phyloP scores from a whole-genome alignment of 2,113 vertebrate genomes.

The Percopsis transmontana region DNA sequence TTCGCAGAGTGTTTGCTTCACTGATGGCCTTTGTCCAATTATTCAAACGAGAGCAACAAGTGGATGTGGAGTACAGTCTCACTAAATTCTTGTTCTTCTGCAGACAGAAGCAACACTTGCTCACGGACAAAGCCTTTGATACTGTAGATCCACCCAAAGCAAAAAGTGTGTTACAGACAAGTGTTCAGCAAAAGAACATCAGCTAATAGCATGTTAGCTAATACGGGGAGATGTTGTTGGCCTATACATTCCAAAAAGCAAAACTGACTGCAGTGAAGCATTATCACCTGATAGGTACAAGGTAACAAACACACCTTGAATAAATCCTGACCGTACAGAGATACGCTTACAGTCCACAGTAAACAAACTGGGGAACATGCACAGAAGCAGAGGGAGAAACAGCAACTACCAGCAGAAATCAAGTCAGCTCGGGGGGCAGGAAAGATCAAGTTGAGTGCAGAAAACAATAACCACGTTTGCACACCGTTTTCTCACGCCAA shows the following conservation, averaged over 20 bases:
- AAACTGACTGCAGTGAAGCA: not conserved
- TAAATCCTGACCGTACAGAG: no score
- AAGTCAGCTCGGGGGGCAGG: constrained; percentile 40
- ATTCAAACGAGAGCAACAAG: constrained; percentile 38
- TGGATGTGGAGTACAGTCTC: constrained; percentile 1
- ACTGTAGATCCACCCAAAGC: constrained; percentile 5
- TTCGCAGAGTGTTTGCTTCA: not conserved
- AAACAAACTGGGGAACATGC: constrained; percentile 11
- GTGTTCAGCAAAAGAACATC: not conserved
- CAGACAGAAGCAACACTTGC: not conserved
- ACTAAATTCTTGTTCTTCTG: not conserved
- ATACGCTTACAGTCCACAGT: constrained; percentile 35
- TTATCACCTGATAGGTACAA: not conserved
- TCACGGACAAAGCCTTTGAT: no score
- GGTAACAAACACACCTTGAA: constrained; percentile 28
- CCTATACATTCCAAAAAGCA: constrained; percentile 5
- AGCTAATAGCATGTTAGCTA: not conserved
- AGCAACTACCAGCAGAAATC: constrained; percentile 50
- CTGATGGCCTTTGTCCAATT: constrained; percentile 8
- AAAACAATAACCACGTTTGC: no score
- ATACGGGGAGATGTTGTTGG: constrained; percentile 35
- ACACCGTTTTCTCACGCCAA: no score
- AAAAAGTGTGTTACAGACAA: constrained; percentile 1
- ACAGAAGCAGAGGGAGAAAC: constrained; percentile 38
- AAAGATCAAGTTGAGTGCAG: no score